Evolutionary conservation across 2,797 vertebrate species (phyloP).

Genomic region (Halcyon badia): DNA sequence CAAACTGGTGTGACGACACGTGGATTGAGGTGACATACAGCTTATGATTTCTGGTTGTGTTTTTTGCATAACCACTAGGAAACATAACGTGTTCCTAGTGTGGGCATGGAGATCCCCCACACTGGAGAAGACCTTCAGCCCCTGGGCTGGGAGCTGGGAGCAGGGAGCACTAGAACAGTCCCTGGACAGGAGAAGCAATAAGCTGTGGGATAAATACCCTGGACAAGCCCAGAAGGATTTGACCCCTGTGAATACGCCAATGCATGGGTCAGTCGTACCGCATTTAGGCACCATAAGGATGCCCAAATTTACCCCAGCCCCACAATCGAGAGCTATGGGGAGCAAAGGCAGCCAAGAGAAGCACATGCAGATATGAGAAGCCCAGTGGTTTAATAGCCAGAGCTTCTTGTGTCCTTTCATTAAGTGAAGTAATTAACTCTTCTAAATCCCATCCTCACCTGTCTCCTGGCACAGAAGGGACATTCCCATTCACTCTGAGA

Average conservation of each 20-base stretch:
- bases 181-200: not conserved
- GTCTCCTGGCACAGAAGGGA: not conserved
- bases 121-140: not conserved
- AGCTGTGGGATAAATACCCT: not conserved
- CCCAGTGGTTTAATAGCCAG: not conserved
- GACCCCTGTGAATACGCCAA: not conserved
- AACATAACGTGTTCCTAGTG: rapidly evolving
- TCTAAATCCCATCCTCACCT: not conserved
- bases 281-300: not conserved
- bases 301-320: not conserved
- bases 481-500: not conserved
- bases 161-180: not conserved
- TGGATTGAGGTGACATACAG: not conserved
- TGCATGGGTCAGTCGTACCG: rapidly evolving
- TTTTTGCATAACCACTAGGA: not conserved
- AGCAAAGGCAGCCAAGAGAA: not conserved
- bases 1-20: not conserved
- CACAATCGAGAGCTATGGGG: not conserved
- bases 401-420: not conserved
- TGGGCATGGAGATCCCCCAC: not conserved
- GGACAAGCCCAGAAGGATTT: not conserved
- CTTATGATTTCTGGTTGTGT: not conserved
- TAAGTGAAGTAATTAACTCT: not conserved
- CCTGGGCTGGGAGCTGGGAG: not conserved
- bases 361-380: not conserved